Base-by-base conservation (phyloP, 2,797 vertebrate species). In the Parauchenoglanis punctatus region DNA sequence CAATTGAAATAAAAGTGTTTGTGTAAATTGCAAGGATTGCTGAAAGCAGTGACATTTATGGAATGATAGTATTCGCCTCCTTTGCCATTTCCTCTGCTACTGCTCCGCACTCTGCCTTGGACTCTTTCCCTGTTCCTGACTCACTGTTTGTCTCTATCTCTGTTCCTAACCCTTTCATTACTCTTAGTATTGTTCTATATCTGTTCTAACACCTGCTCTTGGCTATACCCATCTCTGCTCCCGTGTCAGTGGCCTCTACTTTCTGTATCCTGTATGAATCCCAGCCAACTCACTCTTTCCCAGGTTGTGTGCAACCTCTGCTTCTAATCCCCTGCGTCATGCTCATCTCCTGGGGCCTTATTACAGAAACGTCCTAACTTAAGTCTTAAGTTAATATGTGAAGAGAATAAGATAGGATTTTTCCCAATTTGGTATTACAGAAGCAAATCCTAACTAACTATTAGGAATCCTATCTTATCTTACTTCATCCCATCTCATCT, bases 1-100 rank as follows among this genome's bases (percentile, higher is more conserved):
- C 86, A 90, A 90, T 89, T 80, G 81, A 87, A 89, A 90, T 91
- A 89, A 91, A 91, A 89, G 85, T 80, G 28, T 75, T 52, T 4
- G 56, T 84, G 73, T 91, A 90, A 89, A 91, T 89, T 78, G 49
- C 13, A 81, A 56, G n/a, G 1, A 58, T 61, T 61, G 52, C 80
- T 85, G 58, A 70, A 76, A 68, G 83, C 54, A 40, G 77, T 52
- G 83, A 85, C 83, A 15, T 91, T 91, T 90, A 90, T 83, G 73
- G 78, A 58, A 44, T 1, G 56, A 59, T 81, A 2, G 72, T 84
- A 72, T 85, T 15, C 35, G 72, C 86, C 85, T 81, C 70, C 49
- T 54, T 65, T 65, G 44, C 25, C 61, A 52, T 83, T 83, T 52
- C 40, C 44, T 49, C 23, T 81, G 12, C 80, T 46, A 23, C 12